These are phyloP conservation scores for Dasypogon diadema DNA, from an alignment of 2,888 invertebrate genomes.

Conservation along the genomic window DNA sequence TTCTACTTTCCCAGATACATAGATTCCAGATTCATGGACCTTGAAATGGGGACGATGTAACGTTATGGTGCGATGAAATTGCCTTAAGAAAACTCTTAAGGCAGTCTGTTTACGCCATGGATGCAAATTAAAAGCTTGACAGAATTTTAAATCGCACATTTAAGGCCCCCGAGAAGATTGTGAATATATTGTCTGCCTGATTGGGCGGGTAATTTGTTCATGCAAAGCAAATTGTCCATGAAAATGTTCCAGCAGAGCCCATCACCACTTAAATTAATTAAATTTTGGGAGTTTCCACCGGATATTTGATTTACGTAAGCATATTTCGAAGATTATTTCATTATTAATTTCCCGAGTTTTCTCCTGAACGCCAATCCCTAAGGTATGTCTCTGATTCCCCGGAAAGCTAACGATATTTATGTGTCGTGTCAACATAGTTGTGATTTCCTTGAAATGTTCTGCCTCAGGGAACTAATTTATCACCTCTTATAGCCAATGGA, in stretches of 20 bases:
- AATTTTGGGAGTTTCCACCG: background rate
- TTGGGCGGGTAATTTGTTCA: slow-evolving; percentile 32
- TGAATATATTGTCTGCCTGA: background rate
- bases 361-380: background rate
- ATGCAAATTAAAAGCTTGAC: slow-evolving; percentile 30
- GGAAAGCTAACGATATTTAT: background rate
- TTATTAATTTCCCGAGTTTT: background rate
- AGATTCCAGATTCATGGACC: too few relatives aligned
- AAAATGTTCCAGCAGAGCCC: background rate
- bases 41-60: too few relatives aligned
- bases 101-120: background rate
- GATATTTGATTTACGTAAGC: background rate
- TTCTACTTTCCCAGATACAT: background rate
- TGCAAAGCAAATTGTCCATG: slow-evolving; percentile 15
- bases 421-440: slow-evolving; percentile 23
- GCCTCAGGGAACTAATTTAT: slow-evolving; percentile 15
- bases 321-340: background rate
- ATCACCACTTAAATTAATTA: slow-evolving; percentile 20
- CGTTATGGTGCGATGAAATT: too few relatives aligned
- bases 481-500: background rate
- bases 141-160: slow-evolving; percentile 27
- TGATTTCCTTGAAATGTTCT: slow-evolving; percentile 13
- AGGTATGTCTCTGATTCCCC: background rate
- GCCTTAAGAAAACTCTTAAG: too few relatives aligned
- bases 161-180: background rate